Percentiles rank a stretch among this genome's conserved stretches.
phyloP scores from a whole-genome alignment of 2,888 invertebrate genomes.

The Callimorpha dominula region DNA sequence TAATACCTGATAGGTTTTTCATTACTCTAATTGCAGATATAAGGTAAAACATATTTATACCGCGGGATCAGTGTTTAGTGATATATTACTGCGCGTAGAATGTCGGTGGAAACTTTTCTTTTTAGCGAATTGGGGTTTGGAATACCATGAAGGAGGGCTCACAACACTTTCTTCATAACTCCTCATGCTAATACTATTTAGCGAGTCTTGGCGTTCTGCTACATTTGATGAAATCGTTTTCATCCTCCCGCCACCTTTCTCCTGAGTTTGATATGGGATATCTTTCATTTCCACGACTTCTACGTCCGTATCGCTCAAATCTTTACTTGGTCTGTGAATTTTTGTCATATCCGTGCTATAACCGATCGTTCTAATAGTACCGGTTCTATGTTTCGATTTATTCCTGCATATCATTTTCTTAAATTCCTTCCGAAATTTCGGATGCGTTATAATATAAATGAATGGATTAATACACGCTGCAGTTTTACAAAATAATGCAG shows the following conservation, averaged over 20 bases:
- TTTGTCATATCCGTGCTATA: slow-evolving; percentile 69
- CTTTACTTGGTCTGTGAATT: slow-evolving; percentile 73
- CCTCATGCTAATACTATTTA: slow-evolving; percentile 74
- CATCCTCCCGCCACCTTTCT: slow-evolving; percentile 52
- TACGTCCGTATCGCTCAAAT: slow-evolving; percentile 82
- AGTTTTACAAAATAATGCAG: slow-evolving; percentile 93
- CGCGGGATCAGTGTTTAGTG: slow-evolving; percentile 60
- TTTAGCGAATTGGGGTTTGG: slow-evolving; percentile 84
- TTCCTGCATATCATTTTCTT: slow-evolving; percentile 76
- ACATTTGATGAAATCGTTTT: slow-evolving; percentile 73
- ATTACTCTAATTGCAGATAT: not conserved
- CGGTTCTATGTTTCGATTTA: slow-evolving; percentile 74
- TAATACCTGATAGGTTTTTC: not conserved
- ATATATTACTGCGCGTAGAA: slow-evolving; percentile 69
- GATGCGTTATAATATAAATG: slow-evolving; percentile 93
- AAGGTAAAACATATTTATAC: slow-evolving; percentile 31
- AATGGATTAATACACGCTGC: slow-evolving; percentile 94
- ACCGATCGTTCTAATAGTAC: slow-evolving; percentile 73
- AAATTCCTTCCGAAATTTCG: slow-evolving; percentile 90
- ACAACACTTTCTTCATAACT: slow-evolving; percentile 74
- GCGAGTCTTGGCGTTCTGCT: slow-evolving; percentile 69
- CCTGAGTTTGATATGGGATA: slow-evolving; percentile 71
- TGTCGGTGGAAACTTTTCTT: slow-evolving; percentile 79
- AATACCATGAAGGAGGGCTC: slow-evolving; percentile 84
- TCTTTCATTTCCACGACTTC: slow-evolving; percentile 86